Conservation (phyloP, 2,888 invertebrate genomes). For the Augiades crinisus region DNA sequence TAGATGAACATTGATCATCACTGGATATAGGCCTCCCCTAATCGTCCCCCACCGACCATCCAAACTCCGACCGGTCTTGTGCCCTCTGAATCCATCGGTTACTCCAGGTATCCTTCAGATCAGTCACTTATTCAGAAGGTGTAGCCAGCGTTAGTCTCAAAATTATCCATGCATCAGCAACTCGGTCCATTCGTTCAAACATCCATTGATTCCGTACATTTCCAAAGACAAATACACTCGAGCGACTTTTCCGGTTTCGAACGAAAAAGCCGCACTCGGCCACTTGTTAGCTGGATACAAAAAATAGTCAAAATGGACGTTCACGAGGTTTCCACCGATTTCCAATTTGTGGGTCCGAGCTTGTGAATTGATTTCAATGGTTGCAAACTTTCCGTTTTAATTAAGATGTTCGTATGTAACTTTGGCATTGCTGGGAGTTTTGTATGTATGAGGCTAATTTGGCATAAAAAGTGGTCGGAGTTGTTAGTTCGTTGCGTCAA, state of each 20-base stretch:
- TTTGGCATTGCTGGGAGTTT: not conserved
- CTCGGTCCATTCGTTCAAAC: not conserved
- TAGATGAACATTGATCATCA: too few species aligned
- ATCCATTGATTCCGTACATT: conserved; percentile 6
- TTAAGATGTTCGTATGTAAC: not conserved
- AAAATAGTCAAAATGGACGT: conserved; percentile 1
- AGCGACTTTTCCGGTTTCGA: conserved; percentile 4
- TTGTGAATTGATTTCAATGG: conserved; percentile 10
- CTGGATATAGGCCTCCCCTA: too few species aligned
- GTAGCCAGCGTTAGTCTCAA: too few species aligned
- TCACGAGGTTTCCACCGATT: conserved; percentile 4
- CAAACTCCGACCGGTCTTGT: too few species aligned
- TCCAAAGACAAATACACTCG: conserved; percentile 13
- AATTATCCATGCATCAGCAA: not conserved
- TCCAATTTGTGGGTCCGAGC: conserved; percentile 1
- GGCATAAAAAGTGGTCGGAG: too few species aligned
- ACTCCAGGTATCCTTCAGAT: too few species aligned
- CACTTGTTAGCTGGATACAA: conserved; percentile 13
- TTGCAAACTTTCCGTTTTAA: conserved; percentile 5
- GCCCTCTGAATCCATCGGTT: too few species aligned
- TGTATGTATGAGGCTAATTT: not conserved
- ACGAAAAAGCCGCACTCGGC: conserved; percentile 6
- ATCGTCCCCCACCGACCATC: too few species aligned
- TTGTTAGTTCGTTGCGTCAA: too few species aligned
- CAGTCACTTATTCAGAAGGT: too few species aligned